Base-by-base conservation (phyloP, 2,797 vertebrate species). In the Apogon hyalosoma region DNA sequence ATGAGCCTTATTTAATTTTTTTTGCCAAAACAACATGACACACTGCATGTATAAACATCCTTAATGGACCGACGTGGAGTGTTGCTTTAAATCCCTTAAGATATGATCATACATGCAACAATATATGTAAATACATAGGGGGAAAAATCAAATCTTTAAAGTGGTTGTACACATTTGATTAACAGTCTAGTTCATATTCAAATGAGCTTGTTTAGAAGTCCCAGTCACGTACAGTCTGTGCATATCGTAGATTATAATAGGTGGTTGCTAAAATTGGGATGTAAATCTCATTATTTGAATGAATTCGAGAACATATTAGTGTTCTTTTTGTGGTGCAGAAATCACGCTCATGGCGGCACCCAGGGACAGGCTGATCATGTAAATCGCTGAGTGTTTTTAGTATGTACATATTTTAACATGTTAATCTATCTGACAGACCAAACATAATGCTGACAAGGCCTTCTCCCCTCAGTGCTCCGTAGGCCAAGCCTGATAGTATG, bases 351-450 rank as follows among this genome's bases (percentile, higher is more conserved):
- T 68, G 51, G 77, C 61, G 13, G 81, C 61, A 18, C 75, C 48
- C 49, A 38, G 85, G 77, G 79, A 87, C 41, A 38, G 38, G 33
- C 61, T 51, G 66, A 84, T 85, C 87, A 87, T 86, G 87, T 74
- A 87, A 87, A 90, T 87, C 28, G 58, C 72, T 65, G 66, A 60
- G 83, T 82, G 85, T 75, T 84, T 89, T 89, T 61, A 81, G 61
- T 87, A 90, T 91, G 89, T 91, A 79, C 91, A 90, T 91, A 91
- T 84, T 87, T 91, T 86, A 85, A 78, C 76, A 90, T 88, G 83
- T 81, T 89, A 88, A 89, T 90, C 78, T 72, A 7, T 77, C 75
- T 70, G 63, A 82, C 86, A 83, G 85, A 87, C 78, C 67, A 76
- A 87, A 87, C 75, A 67, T 69, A 74, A 82, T 56, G 88, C 88